A percentile compares a stretch with the other conserved stretches of the same genome.
Conservation (phyloP, 2,888 invertebrate species). For the Ophion obscuratus region DNA sequence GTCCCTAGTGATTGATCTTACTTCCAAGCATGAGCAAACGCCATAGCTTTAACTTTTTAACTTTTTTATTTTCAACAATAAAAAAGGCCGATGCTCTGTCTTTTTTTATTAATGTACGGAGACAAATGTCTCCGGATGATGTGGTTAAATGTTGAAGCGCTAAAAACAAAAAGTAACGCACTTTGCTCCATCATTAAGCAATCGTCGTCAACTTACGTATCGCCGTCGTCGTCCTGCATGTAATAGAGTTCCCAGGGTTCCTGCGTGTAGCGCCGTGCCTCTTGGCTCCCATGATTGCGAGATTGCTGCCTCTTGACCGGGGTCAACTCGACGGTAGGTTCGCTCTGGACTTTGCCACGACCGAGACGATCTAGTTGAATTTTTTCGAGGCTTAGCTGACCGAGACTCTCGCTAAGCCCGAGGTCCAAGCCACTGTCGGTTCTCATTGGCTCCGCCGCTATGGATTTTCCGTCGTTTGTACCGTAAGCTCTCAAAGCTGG, state of each 20-base stretch:
- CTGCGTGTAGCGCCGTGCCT: slow-evolving; percentile 60
- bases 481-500: background rate
- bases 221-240: slow-evolving; percentile 93
- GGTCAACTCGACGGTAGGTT: slow-evolving; percentile 71
- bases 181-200: background rate
- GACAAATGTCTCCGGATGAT: no score
- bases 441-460: slow-evolving; percentile 83
- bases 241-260: slow-evolving; percentile 88
- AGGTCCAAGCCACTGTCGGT: slow-evolving; percentile 89
- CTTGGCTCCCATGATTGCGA: background rate
- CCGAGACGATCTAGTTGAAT: slow-evolving; percentile 78
- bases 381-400: slow-evolving; percentile 86
- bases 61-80: no score
- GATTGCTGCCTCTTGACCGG: slow-evolving; percentile 67
- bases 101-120: no score
- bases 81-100: no score
- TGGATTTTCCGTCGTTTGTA: slow-evolving; percentile 2
- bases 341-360: slow-evolving; percentile 70
- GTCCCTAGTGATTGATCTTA: no score
- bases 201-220: slow-evolving; percentile 90
- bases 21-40: no score
- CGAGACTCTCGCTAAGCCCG: slow-evolving; percentile 87
- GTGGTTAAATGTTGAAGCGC: no score
- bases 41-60: no score
- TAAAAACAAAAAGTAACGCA: no score